Conservation (phyloP, 2,888 invertebrate species). For the Nomada flava region DNA sequence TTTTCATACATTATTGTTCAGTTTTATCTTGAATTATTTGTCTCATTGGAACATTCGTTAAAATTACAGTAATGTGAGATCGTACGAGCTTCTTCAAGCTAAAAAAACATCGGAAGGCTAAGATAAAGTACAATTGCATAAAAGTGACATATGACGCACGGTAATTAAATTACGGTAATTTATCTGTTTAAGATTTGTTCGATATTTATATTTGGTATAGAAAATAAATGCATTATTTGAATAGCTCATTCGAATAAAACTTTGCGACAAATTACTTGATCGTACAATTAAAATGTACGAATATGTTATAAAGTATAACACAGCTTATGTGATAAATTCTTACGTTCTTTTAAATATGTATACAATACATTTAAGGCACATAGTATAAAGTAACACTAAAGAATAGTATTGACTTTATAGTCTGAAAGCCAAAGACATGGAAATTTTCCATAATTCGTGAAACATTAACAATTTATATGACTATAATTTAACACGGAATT, state of each 20-base stretch:
- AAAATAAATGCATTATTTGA: conserved; percentile 42
- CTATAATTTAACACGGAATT: conserved; percentile 8
- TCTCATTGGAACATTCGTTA: conserved; percentile 17
- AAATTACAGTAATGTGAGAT: conserved; percentile 4
- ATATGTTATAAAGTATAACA: conserved; percentile 17
- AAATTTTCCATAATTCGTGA: conserved; percentile 22
- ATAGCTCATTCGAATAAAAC: conserved; percentile 5
- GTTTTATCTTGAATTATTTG: not conserved
- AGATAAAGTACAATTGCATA: not conserved
- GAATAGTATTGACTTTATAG: conserved; percentile 27
- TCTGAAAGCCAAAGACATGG: conserved; percentile 42
- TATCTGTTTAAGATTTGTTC: conserved; percentile 4
- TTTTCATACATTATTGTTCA: not conserved
- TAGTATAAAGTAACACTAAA: conserved; percentile 28
- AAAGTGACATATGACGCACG: not conserved
- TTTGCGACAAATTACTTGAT: conserved; percentile 6
- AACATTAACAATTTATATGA: conserved; percentile 19
- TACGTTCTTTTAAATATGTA: conserved; percentile 10
- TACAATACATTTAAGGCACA: conserved; percentile 52
- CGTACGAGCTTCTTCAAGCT: not conserved
- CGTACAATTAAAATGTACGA: conserved; percentile 26
- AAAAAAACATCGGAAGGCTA: conserved; percentile 9
- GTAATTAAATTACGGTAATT: not conserved
- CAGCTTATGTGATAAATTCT: conserved; percentile 23
- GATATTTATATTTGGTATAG: conserved; percentile 15